Percentiles rank a stretch among this genome's conserved stretches.
Conservation (phyloP, 1,140 invertebrate genomes). For the Drosophila punjabiensis region DNA sequence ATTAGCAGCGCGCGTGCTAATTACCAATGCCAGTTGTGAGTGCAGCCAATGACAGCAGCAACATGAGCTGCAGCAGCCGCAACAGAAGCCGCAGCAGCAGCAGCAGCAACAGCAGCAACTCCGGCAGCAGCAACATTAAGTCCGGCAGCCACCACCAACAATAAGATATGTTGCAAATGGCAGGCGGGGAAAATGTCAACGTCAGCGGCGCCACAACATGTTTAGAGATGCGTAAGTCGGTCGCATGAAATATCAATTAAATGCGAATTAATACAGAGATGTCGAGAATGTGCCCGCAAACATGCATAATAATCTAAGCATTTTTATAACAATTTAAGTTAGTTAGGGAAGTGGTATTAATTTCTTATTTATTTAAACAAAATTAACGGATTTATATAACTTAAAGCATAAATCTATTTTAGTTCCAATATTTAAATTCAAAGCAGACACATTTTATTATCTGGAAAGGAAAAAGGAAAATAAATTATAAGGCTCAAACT, state of each 20-base stretch:
- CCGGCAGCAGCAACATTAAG: slow-evolving; percentile 10
- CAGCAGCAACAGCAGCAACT: slow-evolving; percentile 5
- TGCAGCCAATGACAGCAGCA: slow-evolving; percentile 46
- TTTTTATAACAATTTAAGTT: neutral
- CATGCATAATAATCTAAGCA: neutral
- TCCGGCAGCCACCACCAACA: slow-evolving; percentile 15
- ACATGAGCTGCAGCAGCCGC: slow-evolving; percentile 4
- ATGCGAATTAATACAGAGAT: slow-evolving; percentile 23
- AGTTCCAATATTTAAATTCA: neutral
- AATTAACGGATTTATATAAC: neutral
- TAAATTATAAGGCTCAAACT: too few relatives aligned
- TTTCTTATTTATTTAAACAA: neutral
- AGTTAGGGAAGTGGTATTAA: neutral
- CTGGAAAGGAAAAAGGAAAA: neutral
- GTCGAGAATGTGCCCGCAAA: neutral
- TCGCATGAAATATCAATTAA: slow-evolving; percentile 35
- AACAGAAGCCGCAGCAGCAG: neutral
- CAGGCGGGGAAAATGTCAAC: slow-evolving; percentile 36
- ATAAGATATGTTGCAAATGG: slow-evolving; percentile 43
- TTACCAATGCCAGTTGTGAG: slow-evolving; percentile 60
- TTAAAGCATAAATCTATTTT: too few relatives aligned
- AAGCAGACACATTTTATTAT: neutral
- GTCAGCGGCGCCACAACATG: slow-evolving; percentile 38
- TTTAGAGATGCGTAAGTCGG: slow-evolving; percentile 29
- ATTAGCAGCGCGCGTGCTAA: slow-evolving; percentile 70